Evolutionary conservation across 2,113 vertebrate genomes (phyloP).

Genomic region (Cebidichthys violaceus): DNA sequence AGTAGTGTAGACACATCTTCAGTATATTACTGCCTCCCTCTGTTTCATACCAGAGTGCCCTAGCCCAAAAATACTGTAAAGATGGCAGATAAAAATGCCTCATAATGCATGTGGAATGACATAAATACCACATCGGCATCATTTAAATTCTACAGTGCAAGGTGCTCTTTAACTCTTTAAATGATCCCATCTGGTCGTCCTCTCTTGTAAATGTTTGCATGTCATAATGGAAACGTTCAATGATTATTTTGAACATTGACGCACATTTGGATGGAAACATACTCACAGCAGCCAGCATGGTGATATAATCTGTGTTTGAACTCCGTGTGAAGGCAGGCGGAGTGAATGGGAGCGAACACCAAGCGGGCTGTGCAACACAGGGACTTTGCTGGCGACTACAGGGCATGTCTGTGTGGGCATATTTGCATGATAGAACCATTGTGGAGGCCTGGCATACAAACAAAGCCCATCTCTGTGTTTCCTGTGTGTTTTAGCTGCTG

Average conservation of each 20-base stretch:
- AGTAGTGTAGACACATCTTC: neutral
- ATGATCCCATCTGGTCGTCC: neutral
- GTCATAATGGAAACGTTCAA: neutral
- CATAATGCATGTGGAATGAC: neutral
- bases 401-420: slow-evolving; percentile 72
- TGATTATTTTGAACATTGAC: neutral
- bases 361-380: slow-evolving; percentile 38
- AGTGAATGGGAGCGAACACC: slow-evolving; percentile 43
- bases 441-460: slow-evolving; percentile 63
- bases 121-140: neutral
- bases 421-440: slow-evolving; percentile 71
- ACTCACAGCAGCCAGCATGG: neutral
- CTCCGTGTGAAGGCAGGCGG: slow-evolving; percentile 19
- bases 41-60: neutral
- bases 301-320: slow-evolving; percentile 28
- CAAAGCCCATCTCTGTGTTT: slow-evolving; percentile 72
- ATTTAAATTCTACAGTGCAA: neutral
- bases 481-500: slow-evolving; percentile 55
- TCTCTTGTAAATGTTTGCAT: neutral
- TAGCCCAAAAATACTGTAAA: neutral
- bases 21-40: neutral
- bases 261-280: neutral
- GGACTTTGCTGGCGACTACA: slow-evolving; percentile 49
- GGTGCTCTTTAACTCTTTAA: neutral
- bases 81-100: neutral